Evolutionary conservation across 2,888 invertebrate species (phyloP), one percentile per base, ranked within the genome.

Genomic region (Tachystola acroxantha): DNA sequence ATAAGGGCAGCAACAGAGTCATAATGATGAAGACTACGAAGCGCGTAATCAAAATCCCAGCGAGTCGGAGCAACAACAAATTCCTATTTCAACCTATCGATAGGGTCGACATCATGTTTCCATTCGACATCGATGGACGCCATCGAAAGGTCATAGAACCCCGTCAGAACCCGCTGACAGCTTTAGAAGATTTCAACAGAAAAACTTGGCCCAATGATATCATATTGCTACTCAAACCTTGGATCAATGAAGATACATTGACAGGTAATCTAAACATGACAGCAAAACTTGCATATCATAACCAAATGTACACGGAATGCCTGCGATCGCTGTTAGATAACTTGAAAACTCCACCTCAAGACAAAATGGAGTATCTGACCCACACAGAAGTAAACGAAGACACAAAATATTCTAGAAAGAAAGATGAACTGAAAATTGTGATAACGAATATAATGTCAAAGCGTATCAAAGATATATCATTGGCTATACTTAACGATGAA

Each of bases 1-100:
- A 90, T 35, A 84, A 88, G 48, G 84, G 81, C 32, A 86, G 79
- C 16, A 84, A 89, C 35, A 89, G 91, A 32, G 89, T 93, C 7
- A 89, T 93, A 13, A 88, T 92, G 69, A 88, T 93, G 66, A 92
- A 92, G 63, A 92, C 92, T 6, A 91, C 92, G 0, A 92, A 91
- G 63, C 87, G 93, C n/a, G 88, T 93, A 2, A 89, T 93, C 28
- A 91, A 92, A 67, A 88, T 93, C 35, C 92, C 92, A 1, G 86
- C 84, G 2, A 74, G 55, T 36, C 60, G 72, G 1, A 64, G 50
- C 45, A 68, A 65, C 42, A 80, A 79, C 48, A 82, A 82, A 46
- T 81, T 79, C 41, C 28, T 74, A 10, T 85, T 85, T 40, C 79
- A 82, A 42, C 72, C 66, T 7, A 65, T 84, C 27, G 84, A 84